A percentile compares a stretch with the other conserved stretches of the same genome.
phyloP scores from a whole-genome alignment of 2,888 invertebrate species.

The Cybosia mesomella region DNA sequence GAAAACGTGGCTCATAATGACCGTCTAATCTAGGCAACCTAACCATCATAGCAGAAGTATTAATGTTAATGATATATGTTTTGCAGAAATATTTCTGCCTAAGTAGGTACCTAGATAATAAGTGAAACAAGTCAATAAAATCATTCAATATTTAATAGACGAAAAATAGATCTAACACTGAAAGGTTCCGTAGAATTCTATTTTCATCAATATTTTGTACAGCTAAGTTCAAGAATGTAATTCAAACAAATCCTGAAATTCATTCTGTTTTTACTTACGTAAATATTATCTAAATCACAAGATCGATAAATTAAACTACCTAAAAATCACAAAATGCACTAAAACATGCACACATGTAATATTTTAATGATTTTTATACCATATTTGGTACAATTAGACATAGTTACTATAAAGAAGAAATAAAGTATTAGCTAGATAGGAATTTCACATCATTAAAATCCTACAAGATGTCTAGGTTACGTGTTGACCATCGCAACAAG shows the following conservation, averaged over 20 bases:
- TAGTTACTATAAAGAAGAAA: constrained; percentile 70
- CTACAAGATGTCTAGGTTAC: constrained; percentile 72
- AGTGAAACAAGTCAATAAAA: constrained; percentile 29
- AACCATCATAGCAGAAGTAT: neutral
- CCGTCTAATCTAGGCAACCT: too few species aligned
- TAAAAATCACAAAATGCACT: constrained; percentile 87
- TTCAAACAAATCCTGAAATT: constrained; percentile 61
- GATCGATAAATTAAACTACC: constrained; percentile 86
- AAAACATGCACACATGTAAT: constrained; percentile 86
- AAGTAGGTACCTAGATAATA: neutral
- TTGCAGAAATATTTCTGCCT: neutral
- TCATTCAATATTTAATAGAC: constrained; percentile 49
- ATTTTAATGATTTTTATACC: constrained; percentile 81
- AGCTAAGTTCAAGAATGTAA: constrained; percentile 50
- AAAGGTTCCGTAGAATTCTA: constrained; percentile 52
- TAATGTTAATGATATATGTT: neutral
- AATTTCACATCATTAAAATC: constrained; percentile 67
- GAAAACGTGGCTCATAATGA: too few species aligned
- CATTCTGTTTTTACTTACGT: constrained; percentile 66
- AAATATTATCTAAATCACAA: constrained; percentile 85
- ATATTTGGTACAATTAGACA: constrained; percentile 80
- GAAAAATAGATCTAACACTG: constrained; percentile 60
- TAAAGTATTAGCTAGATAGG: constrained; percentile 66
- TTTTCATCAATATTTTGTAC: constrained; percentile 53
- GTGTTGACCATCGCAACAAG: constrained; percentile 55